A percentile compares a stretch with the other conserved stretches of the same genome.
phyloP scores from a whole-genome alignment of 2,888 invertebrate genomes.

The Campoplex capitator region DNA sequence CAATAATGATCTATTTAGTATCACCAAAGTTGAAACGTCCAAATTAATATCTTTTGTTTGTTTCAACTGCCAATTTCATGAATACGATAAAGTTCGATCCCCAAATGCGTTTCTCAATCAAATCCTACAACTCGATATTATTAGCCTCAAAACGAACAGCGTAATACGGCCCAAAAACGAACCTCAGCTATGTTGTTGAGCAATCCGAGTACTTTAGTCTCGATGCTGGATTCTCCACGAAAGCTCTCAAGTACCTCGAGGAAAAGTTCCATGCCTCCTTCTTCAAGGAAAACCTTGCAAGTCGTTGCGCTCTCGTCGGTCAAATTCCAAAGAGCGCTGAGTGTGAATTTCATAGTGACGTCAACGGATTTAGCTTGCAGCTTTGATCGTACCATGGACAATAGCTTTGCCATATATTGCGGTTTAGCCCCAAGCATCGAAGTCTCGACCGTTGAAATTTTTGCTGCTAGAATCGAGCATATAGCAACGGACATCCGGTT shows the following conservation, averaged over 20 bases:
- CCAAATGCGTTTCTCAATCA: too few species aligned
- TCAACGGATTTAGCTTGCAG: slow-evolving; percentile 86
- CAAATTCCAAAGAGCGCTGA: slow-evolving; percentile 92
- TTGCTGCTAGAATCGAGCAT: slow-evolving; percentile 89
- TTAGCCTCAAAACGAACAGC: neutral
- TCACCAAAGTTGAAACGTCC: too few species aligned
- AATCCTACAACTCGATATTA: neutral
- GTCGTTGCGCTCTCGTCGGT: slow-evolving; percentile 91
- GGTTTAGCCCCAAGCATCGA: slow-evolving; percentile 88
- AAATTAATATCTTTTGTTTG: too few species aligned
- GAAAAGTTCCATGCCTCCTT: slow-evolving; percentile 89
- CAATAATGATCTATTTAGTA: too few species aligned
- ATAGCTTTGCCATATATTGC: slow-evolving; percentile 89
- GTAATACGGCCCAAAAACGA: slow-evolving; percentile 55
- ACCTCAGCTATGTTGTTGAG: slow-evolving; percentile 92
- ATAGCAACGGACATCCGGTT: slow-evolving; percentile 93
- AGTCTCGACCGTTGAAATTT: slow-evolving; percentile 89
- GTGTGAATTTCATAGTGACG: slow-evolving; percentile 91
- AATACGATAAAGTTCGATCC: too few species aligned
- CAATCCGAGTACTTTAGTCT: slow-evolving; percentile 91
- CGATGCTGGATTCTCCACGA: slow-evolving; percentile 88
- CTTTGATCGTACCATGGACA: slow-evolving; percentile 88
- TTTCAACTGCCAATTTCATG: too few species aligned
- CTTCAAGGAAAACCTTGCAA: slow-evolving; percentile 89
- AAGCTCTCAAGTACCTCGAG: slow-evolving; percentile 88